Evolutionary conservation across 2,888 invertebrate species (phyloP), one percentile per base, ranked within the genome.

Genomic region (Temnothorax unifasciatus): DNA sequence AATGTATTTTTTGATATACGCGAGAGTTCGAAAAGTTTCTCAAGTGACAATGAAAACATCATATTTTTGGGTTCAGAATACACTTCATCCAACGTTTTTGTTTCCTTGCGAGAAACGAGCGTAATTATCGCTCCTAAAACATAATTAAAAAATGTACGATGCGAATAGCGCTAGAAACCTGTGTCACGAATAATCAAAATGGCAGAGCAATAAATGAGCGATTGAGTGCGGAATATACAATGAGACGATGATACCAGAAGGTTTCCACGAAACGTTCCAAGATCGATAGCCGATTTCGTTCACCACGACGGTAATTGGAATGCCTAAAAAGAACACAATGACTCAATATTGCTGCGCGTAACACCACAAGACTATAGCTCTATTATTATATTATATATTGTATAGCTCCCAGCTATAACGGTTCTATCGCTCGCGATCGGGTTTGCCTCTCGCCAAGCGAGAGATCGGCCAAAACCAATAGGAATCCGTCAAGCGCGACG

Each of bases 111-210:
- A 66, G 8, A 64, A 64, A 64, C 15, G 25, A 47, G 18, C 8
- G 18, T 47, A 15, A 66, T 2, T 9, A 66, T 8, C 44, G 38
- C 13, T 8, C 15, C 8, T 13, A n/a, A 44, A 47, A 21, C 47
- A 29, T 61, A 15, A 54, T 41, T 76, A 38, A 66, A 76, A 54
- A 52, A 66, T 47, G 9, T 74, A 61, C 8, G 8, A 59, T n/a
- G 44, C 25, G 29, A 68, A 59, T 79, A 71, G 59, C 25, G 47
- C 59, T 66, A 52, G 18, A 66, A 66, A 44, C 25, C 44, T 59
- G 44, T 61, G 59, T 73, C 18, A 76, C 15, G 52, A 54, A 75
- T 73, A 75, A 71, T 71, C 57, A 79, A 82, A 75, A 82, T 52
- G 41, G 34, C 25, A 59, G 57, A 59, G 21, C 11, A 81, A 73